These are phyloP conservation scores for Eurosta solidaginis DNA, from an alignment of 1,140 invertebrate genomes.

Conservation along the genomic window DNA sequence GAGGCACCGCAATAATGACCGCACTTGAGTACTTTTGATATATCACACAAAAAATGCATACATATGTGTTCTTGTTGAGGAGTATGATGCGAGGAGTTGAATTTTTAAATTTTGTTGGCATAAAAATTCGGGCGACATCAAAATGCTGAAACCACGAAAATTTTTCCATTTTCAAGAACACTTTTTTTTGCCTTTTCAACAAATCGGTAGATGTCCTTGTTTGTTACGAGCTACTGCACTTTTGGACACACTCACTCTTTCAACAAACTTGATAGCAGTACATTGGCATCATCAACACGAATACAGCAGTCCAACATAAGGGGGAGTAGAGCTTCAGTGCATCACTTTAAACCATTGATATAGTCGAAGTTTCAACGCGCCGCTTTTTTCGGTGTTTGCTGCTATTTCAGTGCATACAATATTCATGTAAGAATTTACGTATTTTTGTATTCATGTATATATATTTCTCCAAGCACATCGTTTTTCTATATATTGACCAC, in stretches of 20 bases:
- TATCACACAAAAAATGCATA: not conserved
- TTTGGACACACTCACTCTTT: not conserved
- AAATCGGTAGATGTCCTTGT: not conserved
- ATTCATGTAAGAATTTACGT: not conserved
- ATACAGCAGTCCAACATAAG: too few species aligned
- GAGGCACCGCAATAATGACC: not conserved
- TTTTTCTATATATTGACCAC: too few species aligned
- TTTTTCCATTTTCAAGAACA: not conserved
- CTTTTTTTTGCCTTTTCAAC: not conserved
- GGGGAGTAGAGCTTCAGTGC: too few species aligned
- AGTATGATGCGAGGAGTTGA: not conserved
- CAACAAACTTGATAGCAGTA: not conserved
- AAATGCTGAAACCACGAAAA: not conserved
- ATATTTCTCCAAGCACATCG: too few species aligned
- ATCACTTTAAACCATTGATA: too few species aligned
- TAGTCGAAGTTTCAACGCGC: too few species aligned
- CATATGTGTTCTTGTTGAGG: not conserved
- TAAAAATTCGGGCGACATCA: not conserved
- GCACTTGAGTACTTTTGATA: not conserved
- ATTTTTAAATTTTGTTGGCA: not conserved
- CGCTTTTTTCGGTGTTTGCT: too few species aligned
- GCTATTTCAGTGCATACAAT: not conserved
- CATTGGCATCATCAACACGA: not conserved
- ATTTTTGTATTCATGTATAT: not conserved
- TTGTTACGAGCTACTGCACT: not conserved